A percentile compares a stretch with the other conserved stretches of the same genome.
Conservation (phyloP, 1,140 invertebrate genomes). For the Eriosoma lanigerum region DNA sequence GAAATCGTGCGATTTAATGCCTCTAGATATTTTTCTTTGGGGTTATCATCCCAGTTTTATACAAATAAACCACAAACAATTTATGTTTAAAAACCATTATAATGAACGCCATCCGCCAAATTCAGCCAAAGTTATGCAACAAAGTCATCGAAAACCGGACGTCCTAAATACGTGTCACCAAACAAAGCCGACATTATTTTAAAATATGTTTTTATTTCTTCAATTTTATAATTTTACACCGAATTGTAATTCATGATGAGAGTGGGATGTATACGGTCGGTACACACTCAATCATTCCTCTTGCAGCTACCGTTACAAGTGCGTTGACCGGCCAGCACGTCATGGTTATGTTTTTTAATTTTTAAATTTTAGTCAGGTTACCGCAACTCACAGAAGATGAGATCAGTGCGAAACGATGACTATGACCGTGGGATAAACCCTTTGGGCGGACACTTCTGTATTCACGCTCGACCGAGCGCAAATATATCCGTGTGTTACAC, state of each 20-base stretch:
- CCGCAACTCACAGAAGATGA: neutral
- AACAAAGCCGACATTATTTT: too few species aligned
- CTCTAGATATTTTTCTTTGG: neutral
- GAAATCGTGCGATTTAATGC: too few species aligned
- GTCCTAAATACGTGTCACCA: neutral
- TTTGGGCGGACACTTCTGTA: conserved; percentile 29
- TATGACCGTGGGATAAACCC: conserved; percentile 51
- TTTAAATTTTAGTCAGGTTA: conserved; percentile 4
- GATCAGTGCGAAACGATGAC: conserved; percentile 42
- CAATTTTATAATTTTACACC: too few species aligned
- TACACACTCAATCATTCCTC: neutral
- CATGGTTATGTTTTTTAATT: neutral
- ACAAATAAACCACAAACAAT: neutral
- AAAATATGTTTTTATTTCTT: too few species aligned
- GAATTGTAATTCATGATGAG: too few species aligned
- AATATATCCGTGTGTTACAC: conserved; percentile 6
- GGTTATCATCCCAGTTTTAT: neutral
- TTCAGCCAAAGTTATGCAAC: neutral
- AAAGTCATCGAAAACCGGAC: neutral
- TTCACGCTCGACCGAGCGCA: conserved; percentile 37
- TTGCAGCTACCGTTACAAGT: neutral
- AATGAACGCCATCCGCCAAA: neutral
- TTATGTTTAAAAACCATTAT: neutral
- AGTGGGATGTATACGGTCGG: neutral
- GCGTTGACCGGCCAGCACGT: conserved; percentile 21